phyloP scores from a whole-genome alignment of 2,113 vertebrate genomes.

The Misgurnus anguillicaudatus region DNA sequence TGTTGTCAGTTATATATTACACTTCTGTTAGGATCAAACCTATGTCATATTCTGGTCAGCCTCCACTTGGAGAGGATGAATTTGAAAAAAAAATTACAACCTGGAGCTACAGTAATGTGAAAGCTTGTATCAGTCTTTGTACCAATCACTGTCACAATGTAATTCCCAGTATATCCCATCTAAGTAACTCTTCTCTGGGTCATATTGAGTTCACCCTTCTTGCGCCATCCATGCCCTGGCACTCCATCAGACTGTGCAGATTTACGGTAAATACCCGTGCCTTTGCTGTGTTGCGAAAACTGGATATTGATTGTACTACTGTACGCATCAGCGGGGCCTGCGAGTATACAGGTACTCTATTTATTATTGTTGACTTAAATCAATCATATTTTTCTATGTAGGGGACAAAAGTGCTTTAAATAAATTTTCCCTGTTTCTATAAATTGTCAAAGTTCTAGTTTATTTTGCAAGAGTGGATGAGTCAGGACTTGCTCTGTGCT shows the following conservation, averaged over 20 bases:
- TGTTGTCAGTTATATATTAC: constrained; percentile 1
- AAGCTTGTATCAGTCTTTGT: constrained; percentile 15
- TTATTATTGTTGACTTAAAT: constrained; percentile 80
- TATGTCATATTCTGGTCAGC: constrained; percentile 18
- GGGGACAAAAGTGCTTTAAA: constrained; percentile 76
- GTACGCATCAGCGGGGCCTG: constrained; percentile 68
- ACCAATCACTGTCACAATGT: constrained; percentile 22
- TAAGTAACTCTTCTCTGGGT: constrained; percentile 19
- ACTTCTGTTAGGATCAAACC: constrained; percentile 3
- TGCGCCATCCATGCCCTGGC: constrained; percentile 40
- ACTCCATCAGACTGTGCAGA: constrained; percentile 65
- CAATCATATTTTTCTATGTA: constrained; percentile 83
- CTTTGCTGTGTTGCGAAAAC: constrained; percentile 77
- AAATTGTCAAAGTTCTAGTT: constrained; percentile 22
- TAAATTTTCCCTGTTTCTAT: constrained; percentile 77
- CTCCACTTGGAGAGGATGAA: constrained; percentile 4
- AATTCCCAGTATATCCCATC: constrained; percentile 1
- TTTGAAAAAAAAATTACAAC: not conserved
- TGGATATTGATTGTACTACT: constrained; percentile 80
- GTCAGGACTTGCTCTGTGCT: not conserved
- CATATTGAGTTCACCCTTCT: constrained; percentile 27
- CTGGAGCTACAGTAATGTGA: not conserved
- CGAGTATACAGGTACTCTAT: constrained; percentile 70
- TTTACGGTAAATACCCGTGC: constrained; percentile 77
- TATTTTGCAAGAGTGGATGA: not conserved